Conservation (phyloP, 1,140 invertebrate species). For the Bombus soroeensis region DNA sequence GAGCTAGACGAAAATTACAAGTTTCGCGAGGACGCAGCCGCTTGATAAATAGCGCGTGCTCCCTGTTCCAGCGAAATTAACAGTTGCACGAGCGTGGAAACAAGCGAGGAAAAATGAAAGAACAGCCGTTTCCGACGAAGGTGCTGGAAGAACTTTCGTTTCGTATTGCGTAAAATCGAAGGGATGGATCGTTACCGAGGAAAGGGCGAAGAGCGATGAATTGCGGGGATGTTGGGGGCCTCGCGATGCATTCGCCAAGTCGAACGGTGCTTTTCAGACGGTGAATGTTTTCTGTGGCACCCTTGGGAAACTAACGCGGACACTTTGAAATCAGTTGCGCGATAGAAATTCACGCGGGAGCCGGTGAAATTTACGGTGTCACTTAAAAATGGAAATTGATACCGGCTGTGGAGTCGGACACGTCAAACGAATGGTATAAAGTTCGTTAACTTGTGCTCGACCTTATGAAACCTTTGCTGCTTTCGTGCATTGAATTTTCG, state of each 20-base stretch:
- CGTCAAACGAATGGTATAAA: neutral
- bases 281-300: constrained; percentile 6
- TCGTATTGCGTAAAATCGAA: neutral
- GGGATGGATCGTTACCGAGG: neutral
- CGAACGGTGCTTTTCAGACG: neutral
- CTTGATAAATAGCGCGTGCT: constrained; percentile 35
- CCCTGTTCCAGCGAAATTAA: constrained; percentile 32
- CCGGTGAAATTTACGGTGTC: neutral
- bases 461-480: neutral
- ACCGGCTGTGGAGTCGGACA: no score
- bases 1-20: constrained; percentile 35
- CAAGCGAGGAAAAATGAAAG: neutral
- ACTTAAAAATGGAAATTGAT: constrained; percentile 26
- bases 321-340: constrained; percentile 24
- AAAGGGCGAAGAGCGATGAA: neutral
- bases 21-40: neutral
- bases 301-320: neutral
- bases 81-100: constrained; percentile 4
- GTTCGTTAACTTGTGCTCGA: neutral
- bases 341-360: neutral
- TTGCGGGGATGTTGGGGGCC: neutral
- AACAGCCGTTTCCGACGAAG: neutral
- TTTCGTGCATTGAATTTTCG: neutral
- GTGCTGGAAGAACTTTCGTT: neutral
- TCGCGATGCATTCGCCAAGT: neutral